A percentile compares a stretch with the other conserved stretches of the same genome.
Evolutionary conservation across 2,797 vertebrate genomes (phyloP).

Genomic region (Argentina silus): DNA sequence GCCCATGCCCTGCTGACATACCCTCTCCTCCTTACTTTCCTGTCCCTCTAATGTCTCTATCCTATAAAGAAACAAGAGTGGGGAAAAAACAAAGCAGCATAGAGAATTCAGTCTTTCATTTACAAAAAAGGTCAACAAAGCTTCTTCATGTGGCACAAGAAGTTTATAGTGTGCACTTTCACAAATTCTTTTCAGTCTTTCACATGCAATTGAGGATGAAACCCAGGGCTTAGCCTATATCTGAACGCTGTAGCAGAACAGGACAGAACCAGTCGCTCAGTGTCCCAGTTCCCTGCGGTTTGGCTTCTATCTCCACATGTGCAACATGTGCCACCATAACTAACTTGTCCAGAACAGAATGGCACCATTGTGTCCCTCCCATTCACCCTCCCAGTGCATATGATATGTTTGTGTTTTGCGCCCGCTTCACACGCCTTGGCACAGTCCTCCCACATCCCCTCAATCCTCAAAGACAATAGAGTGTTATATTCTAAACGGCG

Average conservation of each 20-base stretch:
- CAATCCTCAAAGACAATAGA: slow-evolving; percentile 44
- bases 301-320: not conserved
- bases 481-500: slow-evolving; percentile 23
- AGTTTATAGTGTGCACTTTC: not conserved
- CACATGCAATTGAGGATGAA: not conserved
- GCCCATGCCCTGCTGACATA: too few species aligned
- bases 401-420: slow-evolving; percentile 57
- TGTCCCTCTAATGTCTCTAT: too few species aligned
- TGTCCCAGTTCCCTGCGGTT: not conserved
- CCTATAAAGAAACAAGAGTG: too few species aligned
- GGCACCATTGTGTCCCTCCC: slow-evolving; percentile 29
- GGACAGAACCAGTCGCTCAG: not conserved
- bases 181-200: not conserved
- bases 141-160: not conserved
- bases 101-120: not conserved
- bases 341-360: slow-evolving; percentile 12
- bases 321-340: slow-evolving; percentile 4
- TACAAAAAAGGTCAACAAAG: not conserved
- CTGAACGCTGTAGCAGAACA: not conserved
- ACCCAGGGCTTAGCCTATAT: not conserved
- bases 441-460: slow-evolving; percentile 31
- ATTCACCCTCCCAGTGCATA: not conserved
- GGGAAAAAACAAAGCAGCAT: not conserved
- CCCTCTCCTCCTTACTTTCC: too few species aligned
- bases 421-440: slow-evolving; percentile 19